Evolutionary conservation across 2,888 invertebrate genomes (phyloP).

Genomic region (Augochlorella aurata): DNA sequence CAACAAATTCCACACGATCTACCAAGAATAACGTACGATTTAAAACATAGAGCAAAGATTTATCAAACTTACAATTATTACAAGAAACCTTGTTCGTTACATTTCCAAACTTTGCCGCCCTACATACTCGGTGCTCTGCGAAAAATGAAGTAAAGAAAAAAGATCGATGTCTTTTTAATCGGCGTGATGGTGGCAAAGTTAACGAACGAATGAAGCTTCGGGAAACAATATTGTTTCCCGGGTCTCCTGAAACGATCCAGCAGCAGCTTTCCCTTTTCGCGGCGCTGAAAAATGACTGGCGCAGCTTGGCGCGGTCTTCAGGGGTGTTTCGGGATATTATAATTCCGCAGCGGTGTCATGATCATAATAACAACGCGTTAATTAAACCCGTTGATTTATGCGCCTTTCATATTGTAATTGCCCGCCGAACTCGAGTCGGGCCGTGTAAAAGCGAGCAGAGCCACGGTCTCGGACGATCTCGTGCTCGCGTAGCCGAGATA

Average conservation of each 20-base stretch:
- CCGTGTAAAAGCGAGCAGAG: conserved; percentile 68
- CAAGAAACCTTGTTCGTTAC: too few relatives aligned
- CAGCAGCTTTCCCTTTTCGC: conserved; percentile 10
- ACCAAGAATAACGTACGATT: too few relatives aligned
- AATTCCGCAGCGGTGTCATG: conserved; percentile 70
- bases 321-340: conserved; percentile 66
- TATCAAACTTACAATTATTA: too few relatives aligned
- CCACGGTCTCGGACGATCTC: conserved; percentile 65
- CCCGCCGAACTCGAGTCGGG: conserved; percentile 78
- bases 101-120: too few relatives aligned
- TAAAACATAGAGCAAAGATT: too few relatives aligned
- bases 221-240: neutral
- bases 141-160: neutral
- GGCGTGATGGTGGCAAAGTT: neutral
- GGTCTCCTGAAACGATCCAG: neutral
- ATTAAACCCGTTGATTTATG: conserved; percentile 81
- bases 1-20: too few relatives aligned
- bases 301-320: conserved; percentile 21
- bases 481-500: conserved; percentile 67
- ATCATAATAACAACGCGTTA: conserved; percentile 81
- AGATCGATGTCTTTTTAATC: neutral
- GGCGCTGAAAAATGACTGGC: conserved; percentile 55
- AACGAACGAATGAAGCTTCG: neutral
- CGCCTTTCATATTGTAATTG: conserved; percentile 82
- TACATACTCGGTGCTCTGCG: neutral